Percentiles rank a stretch among this genome's conserved stretches.
phyloP scores from a whole-genome alignment of 2,888 invertebrate species.

The Heteromurus nitidus region DNA sequence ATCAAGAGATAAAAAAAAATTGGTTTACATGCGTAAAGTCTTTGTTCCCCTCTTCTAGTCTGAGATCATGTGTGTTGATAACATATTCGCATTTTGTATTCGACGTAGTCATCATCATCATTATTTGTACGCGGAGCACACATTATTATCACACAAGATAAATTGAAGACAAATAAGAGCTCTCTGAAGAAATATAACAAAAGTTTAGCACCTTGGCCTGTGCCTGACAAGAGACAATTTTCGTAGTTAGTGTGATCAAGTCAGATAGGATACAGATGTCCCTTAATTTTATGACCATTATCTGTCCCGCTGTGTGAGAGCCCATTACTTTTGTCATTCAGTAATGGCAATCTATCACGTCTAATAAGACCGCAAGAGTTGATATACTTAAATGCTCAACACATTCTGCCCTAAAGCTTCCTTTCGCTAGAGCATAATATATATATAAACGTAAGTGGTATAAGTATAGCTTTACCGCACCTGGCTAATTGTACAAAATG shows the following conservation, averaged over 20 bases:
- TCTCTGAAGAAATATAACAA: background rate
- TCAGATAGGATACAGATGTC: conserved; percentile 15
- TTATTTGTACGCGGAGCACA: background rate
- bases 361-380: conserved; percentile 29
- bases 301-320: conserved; percentile 48
- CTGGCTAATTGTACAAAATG: conserved; percentile 61
- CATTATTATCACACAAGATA: background rate
- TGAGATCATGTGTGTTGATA: too few species aligned
- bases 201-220: conserved; percentile 1
- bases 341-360: conserved; percentile 52
- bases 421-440: background rate
- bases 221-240: conserved; percentile 21
- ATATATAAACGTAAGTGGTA: background rate
- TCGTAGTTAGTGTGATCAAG: background rate
- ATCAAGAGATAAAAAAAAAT: too few species aligned
- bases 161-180: background rate
- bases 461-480: conserved; percentile 27
- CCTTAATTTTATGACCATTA: conserved; percentile 31
- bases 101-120: background rate
- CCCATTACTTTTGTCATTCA: conserved; percentile 56
- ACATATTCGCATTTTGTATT: too few species aligned
- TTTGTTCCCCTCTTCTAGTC: too few species aligned
- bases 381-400: background rate
- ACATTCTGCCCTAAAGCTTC: too few species aligned
- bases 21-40: too few species aligned